Evolutionary conservation across 1,140 invertebrate genomes (phyloP), one percentile per base, ranked within the genome.

Genomic region (Monochamus saltuarius): DNA sequence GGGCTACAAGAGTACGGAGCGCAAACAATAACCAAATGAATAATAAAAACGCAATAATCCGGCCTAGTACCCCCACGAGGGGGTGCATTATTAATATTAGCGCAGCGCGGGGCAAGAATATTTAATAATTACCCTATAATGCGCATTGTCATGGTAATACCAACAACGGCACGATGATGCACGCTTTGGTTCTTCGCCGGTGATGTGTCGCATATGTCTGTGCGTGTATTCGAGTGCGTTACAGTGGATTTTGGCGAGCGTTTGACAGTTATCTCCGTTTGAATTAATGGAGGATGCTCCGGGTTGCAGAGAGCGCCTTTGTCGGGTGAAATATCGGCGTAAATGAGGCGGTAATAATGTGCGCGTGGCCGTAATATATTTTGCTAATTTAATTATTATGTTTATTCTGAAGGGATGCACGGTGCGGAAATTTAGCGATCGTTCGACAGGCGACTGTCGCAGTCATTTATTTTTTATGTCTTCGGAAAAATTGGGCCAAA

Each of bases 41-140:
- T 42, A 42, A 42, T 42, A 42, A 42, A 42, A 13, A 42, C 7
- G 39, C 39, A 42, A 42, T 42, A 42, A 42, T 42, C 39, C 39
- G n/a, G 39, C n/a, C 39, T 4, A 4, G 16, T 13, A n/a, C 39
- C 39, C 16, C 39, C 16, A n/a, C 2, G 39, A 42, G 39, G 39
- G 39, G 39, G n/a, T n/a, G 16, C 39, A 17, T 42, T 42, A n/a
- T n/a, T 13, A 42, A 42, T 42, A 29, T 29, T 29, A 29, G 22
- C 22, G 22, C 22, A 29, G 22, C 22, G 22, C 22, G 22, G 22
- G 22, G 22, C 22, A 29, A 29, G 22, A 6, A 29, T 29, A 29
- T 29, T 29, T 29, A 29, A 42, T 42, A 42, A 42, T 42, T 42
- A 42, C 16, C 16, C 39, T 16, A 42, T 42, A 42, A 42, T 42